Percentiles rank a stretch among this genome's conserved stretches.
Evolutionary conservation across 2,888 invertebrate species (phyloP).

Genomic region (Stenchaetothrips biformis): DNA sequence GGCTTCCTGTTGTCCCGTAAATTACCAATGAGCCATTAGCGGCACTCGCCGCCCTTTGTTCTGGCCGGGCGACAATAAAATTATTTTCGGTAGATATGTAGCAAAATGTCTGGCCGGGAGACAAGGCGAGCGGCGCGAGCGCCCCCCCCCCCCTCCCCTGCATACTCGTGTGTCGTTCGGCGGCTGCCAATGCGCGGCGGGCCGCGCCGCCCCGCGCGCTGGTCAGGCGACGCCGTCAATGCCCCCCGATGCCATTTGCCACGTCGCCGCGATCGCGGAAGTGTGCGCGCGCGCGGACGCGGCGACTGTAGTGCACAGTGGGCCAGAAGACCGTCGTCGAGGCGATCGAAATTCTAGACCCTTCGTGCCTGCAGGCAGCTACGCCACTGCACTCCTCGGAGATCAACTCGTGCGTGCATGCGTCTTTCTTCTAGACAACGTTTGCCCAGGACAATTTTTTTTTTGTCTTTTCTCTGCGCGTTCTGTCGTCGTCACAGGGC

Average conservation of each 20-base stretch:
- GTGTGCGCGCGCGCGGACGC: background rate
- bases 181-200: background rate
- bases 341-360: too few relatives aligned
- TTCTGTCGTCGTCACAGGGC: too few relatives aligned
- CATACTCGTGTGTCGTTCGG: background rate
- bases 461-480: too few relatives aligned
- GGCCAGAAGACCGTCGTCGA: too few relatives aligned
- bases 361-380: too few relatives aligned
- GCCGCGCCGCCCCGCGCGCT: background rate
- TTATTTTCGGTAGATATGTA: constrained; percentile 22
- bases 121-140: background rate
- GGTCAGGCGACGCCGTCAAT: background rate
- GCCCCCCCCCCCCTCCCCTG: background rate
- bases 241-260: background rate
- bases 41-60: constrained; percentile 4
- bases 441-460: too few relatives aligned
- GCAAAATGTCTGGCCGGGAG: constrained; percentile 13
- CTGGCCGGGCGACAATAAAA: background rate
- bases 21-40: constrained; percentile 21
- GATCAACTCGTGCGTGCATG: too few relatives aligned
- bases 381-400: too few relatives aligned
- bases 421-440: too few relatives aligned
- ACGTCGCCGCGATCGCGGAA: background rate
- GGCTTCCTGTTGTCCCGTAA: constrained; percentile 14
- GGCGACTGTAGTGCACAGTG: too few relatives aligned